phyloP scores from a whole-genome alignment of 2,888 invertebrate genomes.

The Protodeltote pygarga region DNA sequence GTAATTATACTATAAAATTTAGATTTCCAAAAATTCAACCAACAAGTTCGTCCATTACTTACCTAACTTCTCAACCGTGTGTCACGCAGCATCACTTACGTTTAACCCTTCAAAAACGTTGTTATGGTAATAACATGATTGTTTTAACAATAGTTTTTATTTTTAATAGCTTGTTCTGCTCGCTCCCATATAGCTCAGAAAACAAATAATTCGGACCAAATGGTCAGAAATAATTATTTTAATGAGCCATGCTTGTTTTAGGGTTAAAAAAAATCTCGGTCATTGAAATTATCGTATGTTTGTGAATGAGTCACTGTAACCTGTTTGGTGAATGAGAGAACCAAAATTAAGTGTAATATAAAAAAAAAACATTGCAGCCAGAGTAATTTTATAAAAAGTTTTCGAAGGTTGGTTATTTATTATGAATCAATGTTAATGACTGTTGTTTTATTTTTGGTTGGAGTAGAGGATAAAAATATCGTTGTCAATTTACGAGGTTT shows the following conservation, averaged over 20 bases:
- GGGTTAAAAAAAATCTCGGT: conserved; percentile 1
- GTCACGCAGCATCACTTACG: conserved; percentile 35
- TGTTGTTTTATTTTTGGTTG: no score
- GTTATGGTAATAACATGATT: conserved; percentile 61
- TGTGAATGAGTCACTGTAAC: conserved; percentile 20
- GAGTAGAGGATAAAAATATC: no score
- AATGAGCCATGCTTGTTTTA: conserved; percentile 23
- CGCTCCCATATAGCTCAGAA: conserved; percentile 41
- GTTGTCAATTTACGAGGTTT: no score
- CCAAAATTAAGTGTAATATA: no score
- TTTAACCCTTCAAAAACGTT: conserved; percentile 49
- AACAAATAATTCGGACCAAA: conserved; percentile 45
- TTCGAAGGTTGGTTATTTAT: no score
- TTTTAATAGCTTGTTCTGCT: conserved; percentile 37
- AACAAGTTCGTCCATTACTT: conserved; percentile 3
- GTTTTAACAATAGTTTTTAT: conserved; percentile 52
- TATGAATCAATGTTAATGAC: no score
- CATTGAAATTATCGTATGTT: conserved; percentile 25
- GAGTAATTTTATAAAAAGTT: no score
- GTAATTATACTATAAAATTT: no score
- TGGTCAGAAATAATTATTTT: conserved; percentile 30
- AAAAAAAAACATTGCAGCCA: no score
- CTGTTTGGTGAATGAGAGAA: conserved; percentile 17
- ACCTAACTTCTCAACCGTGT: conserved; percentile 27
- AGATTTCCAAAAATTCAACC: neutral